Evolutionary conservation across 2,888 invertebrate species (phyloP), one percentile per base, ranked within the genome.

Genomic region (Synanthedon andrenaeformis): DNA sequence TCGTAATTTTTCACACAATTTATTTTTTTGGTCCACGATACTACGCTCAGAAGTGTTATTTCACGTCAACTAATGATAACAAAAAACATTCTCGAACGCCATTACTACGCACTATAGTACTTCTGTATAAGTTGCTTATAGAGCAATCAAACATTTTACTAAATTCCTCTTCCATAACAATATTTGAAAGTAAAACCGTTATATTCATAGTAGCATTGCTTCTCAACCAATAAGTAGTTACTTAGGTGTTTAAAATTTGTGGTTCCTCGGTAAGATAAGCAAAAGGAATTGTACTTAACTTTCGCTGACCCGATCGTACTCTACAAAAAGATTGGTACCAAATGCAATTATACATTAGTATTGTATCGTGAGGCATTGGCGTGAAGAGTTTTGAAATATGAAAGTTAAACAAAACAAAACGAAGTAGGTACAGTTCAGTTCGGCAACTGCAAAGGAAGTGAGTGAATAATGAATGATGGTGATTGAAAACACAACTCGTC

Each of bases 1-100:
- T 84, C 77, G 82, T 84, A 83, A 86, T 86, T 86, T 86, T 87
- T 86, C 85, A 86, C 87, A 84, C 85, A 84, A 82, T 86, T 82
- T 82, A 76, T 82, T 86, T 82, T 79, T 80, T 82, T 77, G 71
- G 72, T 69, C 69, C 69, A 68, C 74, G 72, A 69, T 75, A 76
- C 74, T 65, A 65, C 65, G 69, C 51, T 53, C 52, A 55, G 53
- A 56, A 56, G 54, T 56, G 56, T 58, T 56, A 56, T 56, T 56
- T 56, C 76, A 76, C 76, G 79, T 80, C 82, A 73, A 74, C 81
- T 86, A 86, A 86, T 86, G 83, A 83, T 72, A 77, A 80, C 79
- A 85, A 85, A 84, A 86, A 86, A 83, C 73, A 64, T 68, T 67
- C 72, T 71, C 68, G 67, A 68, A 69, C 66, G 65, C 59, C 45